Percentiles rank a stretch among this genome's conserved stretches.
These are phyloP conservation scores for Mimas tiliae DNA, from an alignment of 2,888 invertebrate genomes.

Conservation along the genomic window DNA sequence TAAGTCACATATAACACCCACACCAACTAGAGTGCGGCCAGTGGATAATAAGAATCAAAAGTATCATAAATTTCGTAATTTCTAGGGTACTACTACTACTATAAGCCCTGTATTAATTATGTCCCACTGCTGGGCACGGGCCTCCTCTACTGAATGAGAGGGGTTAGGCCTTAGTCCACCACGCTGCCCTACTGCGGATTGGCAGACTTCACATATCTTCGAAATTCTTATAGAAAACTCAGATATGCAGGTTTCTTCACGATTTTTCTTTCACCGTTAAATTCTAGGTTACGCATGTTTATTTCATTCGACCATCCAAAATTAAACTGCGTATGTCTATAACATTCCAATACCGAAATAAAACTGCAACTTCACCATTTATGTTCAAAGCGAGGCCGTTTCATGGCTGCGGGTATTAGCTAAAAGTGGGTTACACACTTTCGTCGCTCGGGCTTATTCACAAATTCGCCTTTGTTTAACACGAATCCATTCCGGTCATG, in stretches of 20 bases:
- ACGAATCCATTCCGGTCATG: constrained; percentile 19
- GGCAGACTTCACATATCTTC: no score
- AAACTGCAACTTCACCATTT: constrained; percentile 11
- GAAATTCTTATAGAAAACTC: no score
- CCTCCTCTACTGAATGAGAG: no score
- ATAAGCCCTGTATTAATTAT: no score
- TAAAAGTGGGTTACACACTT: constrained; percentile 18
- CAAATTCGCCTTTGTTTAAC: constrained; percentile 17
- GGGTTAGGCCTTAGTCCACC: no score
- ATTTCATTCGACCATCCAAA: not conserved
- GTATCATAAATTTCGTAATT: not conserved
- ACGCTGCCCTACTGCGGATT: no score
- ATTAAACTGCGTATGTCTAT: not conserved
- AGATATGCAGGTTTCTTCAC: no score
- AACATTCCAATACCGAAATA: not conserved
- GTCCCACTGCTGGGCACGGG: no score
- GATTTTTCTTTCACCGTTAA: no score
- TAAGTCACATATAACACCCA: no score
- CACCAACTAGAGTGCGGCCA: no score
- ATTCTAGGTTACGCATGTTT: not conserved
- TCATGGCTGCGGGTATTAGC: constrained; percentile 11
- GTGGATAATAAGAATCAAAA: no score
- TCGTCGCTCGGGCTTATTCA: not conserved
- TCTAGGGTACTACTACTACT: not conserved
- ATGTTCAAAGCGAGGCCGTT: constrained; percentile 8